Evolutionary conservation across 2,797 vertebrate genomes (phyloP).

Genomic region (Chelon auratus): DNA sequence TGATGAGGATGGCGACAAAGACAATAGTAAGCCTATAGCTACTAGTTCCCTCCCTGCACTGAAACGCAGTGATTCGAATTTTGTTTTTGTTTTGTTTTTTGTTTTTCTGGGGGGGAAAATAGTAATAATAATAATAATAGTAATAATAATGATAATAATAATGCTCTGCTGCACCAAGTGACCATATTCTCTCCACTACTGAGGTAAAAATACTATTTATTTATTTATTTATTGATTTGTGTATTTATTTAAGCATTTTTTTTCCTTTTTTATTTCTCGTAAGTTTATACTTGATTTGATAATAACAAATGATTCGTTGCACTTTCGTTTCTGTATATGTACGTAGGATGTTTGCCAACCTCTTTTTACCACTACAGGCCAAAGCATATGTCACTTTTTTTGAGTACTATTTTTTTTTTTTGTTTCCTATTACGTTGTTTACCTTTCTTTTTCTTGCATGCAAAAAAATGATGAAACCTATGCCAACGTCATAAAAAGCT

Average conservation of each 20-base stretch:
- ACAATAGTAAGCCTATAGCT: conserved; percentile 65
- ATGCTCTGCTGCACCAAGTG: conserved; percentile 88
- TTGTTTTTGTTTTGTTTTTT: conserved; percentile 20
- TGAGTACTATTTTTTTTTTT: conserved; percentile 55
- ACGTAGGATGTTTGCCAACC: conserved; percentile 71
- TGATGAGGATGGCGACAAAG: conserved; percentile 61
- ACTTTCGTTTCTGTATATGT: conserved; percentile 79
- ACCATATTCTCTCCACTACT: conserved; percentile 83
- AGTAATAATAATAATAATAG: conserved; percentile 72
- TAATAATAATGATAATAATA: conserved; percentile 80
- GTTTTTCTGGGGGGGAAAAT: conserved; percentile 63
- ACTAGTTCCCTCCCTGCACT: conserved; percentile 75
- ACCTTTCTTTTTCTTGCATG: conserved; percentile 82
- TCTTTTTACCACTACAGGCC: conserved; percentile 87
- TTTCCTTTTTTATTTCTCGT: conserved; percentile 45
- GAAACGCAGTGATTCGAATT: conserved; percentile 67
- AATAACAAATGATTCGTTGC: conserved; percentile 74
- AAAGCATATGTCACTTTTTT: conserved; percentile 90
- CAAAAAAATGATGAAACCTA: conserved; percentile 86
- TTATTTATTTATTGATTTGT: conserved; percentile 69
- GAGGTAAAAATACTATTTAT: conserved; percentile 79
- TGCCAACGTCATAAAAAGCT: conserved; percentile 90
- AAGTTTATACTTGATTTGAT: conserved; percentile 70
- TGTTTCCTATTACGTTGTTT: conserved; percentile 68
- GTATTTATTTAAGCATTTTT: conserved; percentile 58